Evolutionary conservation across 2,888 invertebrate genomes (phyloP).

Genomic region (Eumacrocentrus americanus): DNA sequence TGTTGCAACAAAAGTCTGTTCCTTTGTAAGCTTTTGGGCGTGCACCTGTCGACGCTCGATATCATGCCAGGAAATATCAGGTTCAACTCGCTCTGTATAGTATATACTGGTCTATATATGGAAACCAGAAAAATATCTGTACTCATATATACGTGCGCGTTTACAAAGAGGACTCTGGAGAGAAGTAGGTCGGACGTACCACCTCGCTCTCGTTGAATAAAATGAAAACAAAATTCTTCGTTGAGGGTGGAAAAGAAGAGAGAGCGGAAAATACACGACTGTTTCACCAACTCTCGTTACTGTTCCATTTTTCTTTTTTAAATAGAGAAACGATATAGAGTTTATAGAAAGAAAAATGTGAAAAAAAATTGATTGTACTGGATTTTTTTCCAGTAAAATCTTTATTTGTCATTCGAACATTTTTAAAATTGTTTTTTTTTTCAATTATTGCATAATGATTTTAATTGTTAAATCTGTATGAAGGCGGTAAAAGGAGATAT

Average conservation of each 20-base stretch:
- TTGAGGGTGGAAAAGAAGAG: neutral
- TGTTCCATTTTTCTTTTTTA: neutral
- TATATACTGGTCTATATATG: neutral
- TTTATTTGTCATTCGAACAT: neutral
- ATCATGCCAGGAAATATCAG: slow-evolving; percentile 18
- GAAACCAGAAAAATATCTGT: neutral
- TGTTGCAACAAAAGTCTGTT: slow-evolving; percentile 29
- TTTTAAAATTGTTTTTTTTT: too few species aligned
- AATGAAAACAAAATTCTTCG: slow-evolving; percentile 18
- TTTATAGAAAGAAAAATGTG: too few species aligned
- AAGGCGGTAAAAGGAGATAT: too few species aligned
- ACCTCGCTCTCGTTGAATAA: slow-evolving; percentile 9
- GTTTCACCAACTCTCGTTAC: neutral
- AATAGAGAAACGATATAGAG: too few species aligned
- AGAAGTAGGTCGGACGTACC: slow-evolving; percentile 17
- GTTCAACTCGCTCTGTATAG: slow-evolving; percentile 17
- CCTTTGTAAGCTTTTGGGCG: slow-evolving; percentile 28
- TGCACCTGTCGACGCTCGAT: slow-evolving; percentile 35
- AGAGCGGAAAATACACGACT: slow-evolving; percentile 3
- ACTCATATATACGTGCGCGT: neutral
- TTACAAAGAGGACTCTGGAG: too few species aligned
- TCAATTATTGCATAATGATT: neutral
- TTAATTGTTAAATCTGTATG: too few species aligned
- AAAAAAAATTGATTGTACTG: too few species aligned
- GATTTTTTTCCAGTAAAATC: neutral